Conservation (phyloP, 2,797 vertebrate genomes). For the Adelosebastes latens region DNA sequence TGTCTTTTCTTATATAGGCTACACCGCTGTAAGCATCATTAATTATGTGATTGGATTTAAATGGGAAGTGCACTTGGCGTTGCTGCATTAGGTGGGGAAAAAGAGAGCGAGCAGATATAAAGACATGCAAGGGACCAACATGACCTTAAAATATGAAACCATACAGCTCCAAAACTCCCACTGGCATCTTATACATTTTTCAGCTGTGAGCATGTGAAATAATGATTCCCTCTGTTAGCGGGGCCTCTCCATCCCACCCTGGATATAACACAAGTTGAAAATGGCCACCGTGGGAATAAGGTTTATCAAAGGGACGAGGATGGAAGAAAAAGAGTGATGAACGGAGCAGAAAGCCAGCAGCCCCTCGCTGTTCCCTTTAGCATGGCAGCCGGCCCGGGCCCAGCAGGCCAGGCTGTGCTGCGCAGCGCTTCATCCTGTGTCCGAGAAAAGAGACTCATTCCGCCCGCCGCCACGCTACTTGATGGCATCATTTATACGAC, state of each 20-base stretch:
- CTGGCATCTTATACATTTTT: not conserved
- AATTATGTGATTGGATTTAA: slow-evolving; percentile 78
- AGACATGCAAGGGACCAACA: slow-evolving; percentile 15
- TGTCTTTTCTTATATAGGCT: slow-evolving; percentile 51
- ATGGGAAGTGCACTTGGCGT: slow-evolving; percentile 44
- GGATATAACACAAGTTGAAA: slow-evolving; percentile 24
- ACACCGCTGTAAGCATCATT: slow-evolving; percentile 67
- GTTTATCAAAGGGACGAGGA: slow-evolving; percentile 4
- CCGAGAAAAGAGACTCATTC: slow-evolving; percentile 31
- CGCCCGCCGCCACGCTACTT: slow-evolving; percentile 7
- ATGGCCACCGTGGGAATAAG: slow-evolving; percentile 9
- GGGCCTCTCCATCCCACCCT: not conserved
- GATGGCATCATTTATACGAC: slow-evolving; percentile 50
- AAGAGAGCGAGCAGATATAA: slow-evolving; percentile 25
- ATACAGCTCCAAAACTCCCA: not conserved
- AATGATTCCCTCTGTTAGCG: slow-evolving; percentile 1
- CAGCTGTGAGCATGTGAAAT: slow-evolving; percentile 6
- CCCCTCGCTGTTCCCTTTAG: slow-evolving; percentile 19
- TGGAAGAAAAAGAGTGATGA: slow-evolving; percentile 8
- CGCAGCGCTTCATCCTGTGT: slow-evolving; percentile 7
- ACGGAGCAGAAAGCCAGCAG: slow-evolving; percentile 27
- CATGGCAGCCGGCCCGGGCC: slow-evolving; percentile 39
- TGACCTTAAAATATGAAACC: slow-evolving; percentile 36
- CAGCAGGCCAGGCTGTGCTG: slow-evolving; percentile 33
- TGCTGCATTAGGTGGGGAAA: slow-evolving; percentile 34